Evolutionary conservation across 37 sponge, comb jelly and placozoan species (phyloP).

Genomic region (Oopsacas minuta): DNA sequence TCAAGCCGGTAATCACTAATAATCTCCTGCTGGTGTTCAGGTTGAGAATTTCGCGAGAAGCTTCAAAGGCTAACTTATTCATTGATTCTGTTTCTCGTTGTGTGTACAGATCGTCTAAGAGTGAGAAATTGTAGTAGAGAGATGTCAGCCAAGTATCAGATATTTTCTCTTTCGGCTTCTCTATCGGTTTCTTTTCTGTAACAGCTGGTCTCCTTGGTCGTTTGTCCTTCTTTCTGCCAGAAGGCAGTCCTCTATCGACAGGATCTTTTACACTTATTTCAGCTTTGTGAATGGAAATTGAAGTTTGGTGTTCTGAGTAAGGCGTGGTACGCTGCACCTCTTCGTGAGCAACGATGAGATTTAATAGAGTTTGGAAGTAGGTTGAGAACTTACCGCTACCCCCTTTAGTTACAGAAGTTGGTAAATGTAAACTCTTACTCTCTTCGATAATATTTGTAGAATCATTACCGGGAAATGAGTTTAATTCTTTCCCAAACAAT

Average conservation of each 20-base stretch:
- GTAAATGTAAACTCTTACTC: constrained; percentile 27
- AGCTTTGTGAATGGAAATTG: neutral
- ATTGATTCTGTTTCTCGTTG: neutral
- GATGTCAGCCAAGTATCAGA: neutral
- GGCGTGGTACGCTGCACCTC: neutral
- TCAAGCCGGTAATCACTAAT: constrained; percentile 50
- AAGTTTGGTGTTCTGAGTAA: neutral
- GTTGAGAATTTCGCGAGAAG: constrained; percentile 5
- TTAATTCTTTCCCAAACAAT: constrained; percentile 38
- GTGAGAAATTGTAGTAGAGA: neutral
- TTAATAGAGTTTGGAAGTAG: constrained; percentile 57
- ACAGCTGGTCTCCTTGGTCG: constrained; percentile 5
- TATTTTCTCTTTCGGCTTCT: constrained; percentile 4
- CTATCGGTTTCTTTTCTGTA: neutral
- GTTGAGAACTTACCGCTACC: constrained; percentile 58
- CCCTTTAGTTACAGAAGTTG: constrained; percentile 27
- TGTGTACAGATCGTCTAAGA: neutral
- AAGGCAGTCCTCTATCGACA: neutral
- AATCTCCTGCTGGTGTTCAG: constrained; percentile 26
- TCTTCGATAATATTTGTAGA: neutral
- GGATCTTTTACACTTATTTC: neutral
- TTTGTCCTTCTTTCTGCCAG: constrained; percentile 24
- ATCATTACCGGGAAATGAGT: constrained; percentile 6
- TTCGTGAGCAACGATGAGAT: constrained; percentile 32
- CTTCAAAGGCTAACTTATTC: neutral